Base-by-base conservation (phyloP, 1,140 invertebrate genomes). In the Euborellia annulipes region DNA sequence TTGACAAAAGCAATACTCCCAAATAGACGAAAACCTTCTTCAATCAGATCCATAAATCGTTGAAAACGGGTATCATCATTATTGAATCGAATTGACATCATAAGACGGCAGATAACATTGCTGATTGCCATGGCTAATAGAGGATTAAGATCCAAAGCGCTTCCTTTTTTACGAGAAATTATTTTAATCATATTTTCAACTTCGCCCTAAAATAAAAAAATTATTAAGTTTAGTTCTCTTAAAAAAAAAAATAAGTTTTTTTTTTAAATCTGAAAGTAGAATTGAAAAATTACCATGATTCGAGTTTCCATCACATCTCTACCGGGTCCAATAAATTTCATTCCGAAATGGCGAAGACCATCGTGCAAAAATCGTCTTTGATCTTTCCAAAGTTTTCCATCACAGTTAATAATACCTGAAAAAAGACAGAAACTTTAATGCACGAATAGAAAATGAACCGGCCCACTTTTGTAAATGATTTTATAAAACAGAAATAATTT, bases 311-410 rank as follows among this genome's bases (percentile, higher is more conserved):
- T 82, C 48, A 79, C 70, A 53, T 81, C 76, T 55, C 82, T 82
- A 21, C 83, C 82, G 37, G 71, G 70, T 22, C 79, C 82, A 62
- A 82, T 72, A 57, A 79, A 79, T 45, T 83, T 87, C 78, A 91
- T 88, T 9, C 93, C 92, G 52, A 97, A 90, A 53, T 82, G 76
- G 22, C 89, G 70, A 2, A 96, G 68, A 45, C 86, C 80, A 49
- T 86, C 79, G 54, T 95, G 85, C 11, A 95, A 69, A 66, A 95
- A 96, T 48, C 79, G 75, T 43, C 92, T 69, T 60, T 95, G 87
- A 51, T 86, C 84, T 60, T 89, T 86, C 91, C 91, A 96, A 53
- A 93, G 65, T 46, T 79, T 75, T 41, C 91, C 92, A 50, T 87
- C 84, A 45, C 83, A 82, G 61, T 92, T 92, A 52, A 94, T 78